Conservation (phyloP, 2,888 invertebrate species). For the Drosophila lutescens region DNA sequence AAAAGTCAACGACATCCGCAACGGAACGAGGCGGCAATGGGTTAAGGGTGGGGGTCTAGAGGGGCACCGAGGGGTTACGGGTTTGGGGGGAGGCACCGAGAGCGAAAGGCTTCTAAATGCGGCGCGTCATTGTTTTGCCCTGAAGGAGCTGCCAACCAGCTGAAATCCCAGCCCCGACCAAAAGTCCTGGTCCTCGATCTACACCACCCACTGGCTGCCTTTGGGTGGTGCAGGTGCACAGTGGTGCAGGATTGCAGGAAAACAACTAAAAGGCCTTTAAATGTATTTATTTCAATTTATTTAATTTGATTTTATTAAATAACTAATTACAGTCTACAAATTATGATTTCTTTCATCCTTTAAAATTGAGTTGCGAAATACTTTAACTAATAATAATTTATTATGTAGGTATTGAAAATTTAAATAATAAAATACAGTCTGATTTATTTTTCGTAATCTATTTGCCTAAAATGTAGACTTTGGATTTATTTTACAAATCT, state of each 20-base stretch:
- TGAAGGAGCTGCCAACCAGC: slow-evolving; percentile 36
- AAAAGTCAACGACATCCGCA: slow-evolving; percentile 78
- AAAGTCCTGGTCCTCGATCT: slow-evolving; percentile 28
- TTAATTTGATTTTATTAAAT: too few relatives aligned
- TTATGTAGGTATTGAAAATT: too few relatives aligned
- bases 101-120: slow-evolving; percentile 64
- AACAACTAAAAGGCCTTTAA: neutral
- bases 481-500: too few relatives aligned
- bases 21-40: slow-evolving; percentile 11
- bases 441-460: too few relatives aligned
- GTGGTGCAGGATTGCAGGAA: neutral
- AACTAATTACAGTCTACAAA: too few relatives aligned
- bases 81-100: neutral
- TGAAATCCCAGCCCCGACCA: slow-evolving; percentile 25
- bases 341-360: too few relatives aligned
- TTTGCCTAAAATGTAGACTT: too few relatives aligned
- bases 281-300: neutral
- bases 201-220: slow-evolving; percentile 2
- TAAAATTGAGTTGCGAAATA: too few relatives aligned
- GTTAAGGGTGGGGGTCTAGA: neutral
- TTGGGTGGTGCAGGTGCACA: slow-evolving; percentile 2
- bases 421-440: too few relatives aligned
- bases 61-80: neutral
- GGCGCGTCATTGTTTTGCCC: slow-evolving; percentile 67
- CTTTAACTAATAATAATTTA: too few relatives aligned